phyloP scores from a whole-genome alignment of 2,797 vertebrate genomes.

The Phylloscopus collybita region DNA sequence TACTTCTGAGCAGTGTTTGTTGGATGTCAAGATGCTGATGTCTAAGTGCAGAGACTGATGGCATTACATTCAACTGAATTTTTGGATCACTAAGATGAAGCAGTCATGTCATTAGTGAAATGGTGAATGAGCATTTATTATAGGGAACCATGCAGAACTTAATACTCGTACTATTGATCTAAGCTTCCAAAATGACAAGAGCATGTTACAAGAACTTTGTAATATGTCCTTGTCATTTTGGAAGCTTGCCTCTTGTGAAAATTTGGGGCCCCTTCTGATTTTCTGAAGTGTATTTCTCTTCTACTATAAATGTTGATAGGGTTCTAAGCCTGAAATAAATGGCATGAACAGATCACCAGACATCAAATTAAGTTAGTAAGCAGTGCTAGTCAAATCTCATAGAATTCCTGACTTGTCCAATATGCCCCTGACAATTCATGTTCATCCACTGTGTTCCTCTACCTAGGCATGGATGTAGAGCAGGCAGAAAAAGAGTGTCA shows the following conservation, averaged over 20 bases:
- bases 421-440: background rate
- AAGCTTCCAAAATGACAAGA: background rate
- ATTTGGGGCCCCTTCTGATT: background rate
- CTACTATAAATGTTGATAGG: background rate
- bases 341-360: background rate
- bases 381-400: background rate
- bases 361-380: background rate
- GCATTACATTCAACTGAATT: background rate
- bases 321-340: background rate
- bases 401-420: background rate
- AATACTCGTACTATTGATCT: background rate
- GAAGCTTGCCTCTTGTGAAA: background rate
- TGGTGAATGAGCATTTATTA: background rate
- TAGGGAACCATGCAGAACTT: background rate
- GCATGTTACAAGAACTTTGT: background rate
- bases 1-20: background rate
- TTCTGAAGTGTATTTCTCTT: background rate
- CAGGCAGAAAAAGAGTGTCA: background rate
- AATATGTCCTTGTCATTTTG: background rate
- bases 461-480: background rate
- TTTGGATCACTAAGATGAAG: background rate
- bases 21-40: background rate
- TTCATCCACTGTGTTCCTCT: background rate
- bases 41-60: background rate
- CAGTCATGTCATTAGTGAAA: background rate